Evolutionary conservation across 1,140 invertebrate species (phyloP), one percentile per base, ranked within the genome.

Genomic region (Bombus sylvicola): DNA sequence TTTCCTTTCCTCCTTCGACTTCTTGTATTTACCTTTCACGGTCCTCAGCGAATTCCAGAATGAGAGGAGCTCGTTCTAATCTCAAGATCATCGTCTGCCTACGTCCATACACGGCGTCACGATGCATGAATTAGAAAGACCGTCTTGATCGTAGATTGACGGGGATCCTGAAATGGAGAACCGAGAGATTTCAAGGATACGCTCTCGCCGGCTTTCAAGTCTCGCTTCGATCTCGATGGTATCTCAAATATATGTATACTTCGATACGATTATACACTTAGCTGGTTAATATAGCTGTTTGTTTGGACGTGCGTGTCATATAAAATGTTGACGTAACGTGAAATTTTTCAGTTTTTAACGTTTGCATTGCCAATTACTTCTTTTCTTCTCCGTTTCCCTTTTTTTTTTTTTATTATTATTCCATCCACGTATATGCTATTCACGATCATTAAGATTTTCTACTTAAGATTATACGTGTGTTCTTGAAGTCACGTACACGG

Each of bases 161-260:
- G 73, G 34, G n/a, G 78, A 81, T 85, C 78, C 78, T 81, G 83
- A 85, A 85, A 74, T 62, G 75, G 64, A 78, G 82, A 84, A 53
- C 34, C 82, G 69, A 43, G 62, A 79, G 66, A 59, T 84, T 68
- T 80, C 83, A 85, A 80, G 83, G 77, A 85, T 57, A 74, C 47
- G 66, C 37, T 73, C 79, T 72, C 69, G 47, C 69, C 18, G n/a
- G 25, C 59, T 4, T 37, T 62, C 75, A 31, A 76, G 59, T 83
- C 64, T 62, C 71, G 8, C 71, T 9, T 75, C 71, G 22, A 18
- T 43, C 37, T 72, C 12, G 12, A 72, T 72, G 28, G 39, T 41
- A 39, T 73, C 22, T 73, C 47, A 43, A 73, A 81, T 59, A 8
- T 28, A 31, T 28, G 59, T 62, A n/a, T 62, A 66, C n/a, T 31